Conservation (phyloP, 2,113 vertebrate species). For the Apus apus region DNA sequence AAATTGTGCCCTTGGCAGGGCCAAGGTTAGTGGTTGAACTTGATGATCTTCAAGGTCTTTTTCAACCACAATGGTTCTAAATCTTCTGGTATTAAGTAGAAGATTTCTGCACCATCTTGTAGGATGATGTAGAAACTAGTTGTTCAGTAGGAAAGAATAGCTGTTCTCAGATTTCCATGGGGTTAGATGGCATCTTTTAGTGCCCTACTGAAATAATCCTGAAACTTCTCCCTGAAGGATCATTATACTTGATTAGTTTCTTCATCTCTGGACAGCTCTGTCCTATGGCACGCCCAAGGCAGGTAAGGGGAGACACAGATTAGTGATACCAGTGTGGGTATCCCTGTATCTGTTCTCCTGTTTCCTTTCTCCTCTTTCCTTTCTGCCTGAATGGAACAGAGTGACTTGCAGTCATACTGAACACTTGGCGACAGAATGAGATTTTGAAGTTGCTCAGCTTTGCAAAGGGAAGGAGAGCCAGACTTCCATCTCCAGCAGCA, state of each 20-base stretch:
- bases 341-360: neutral
- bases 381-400: neutral
- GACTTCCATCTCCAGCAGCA: neutral
- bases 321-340: neutral
- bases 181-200: neutral
- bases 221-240: neutral
- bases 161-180: neutral
- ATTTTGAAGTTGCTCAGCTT: neutral
- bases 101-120: neutral
- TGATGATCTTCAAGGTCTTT: neutral
- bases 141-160: neutral
- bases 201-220: neutral
- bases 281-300: constrained; percentile 10
- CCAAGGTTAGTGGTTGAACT: no score
- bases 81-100: no score
- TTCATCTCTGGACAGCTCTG: constrained; percentile 40
- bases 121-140: neutral
- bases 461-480: neutral
- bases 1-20: no score
- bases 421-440: no score
- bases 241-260: no score
- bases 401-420: neutral
- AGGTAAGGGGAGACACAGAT: neutral
- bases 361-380: neutral
- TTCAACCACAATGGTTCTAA: no score